Conservation (phyloP, 2,888 invertebrate species). For the Digitonthophagus gazella region DNA sequence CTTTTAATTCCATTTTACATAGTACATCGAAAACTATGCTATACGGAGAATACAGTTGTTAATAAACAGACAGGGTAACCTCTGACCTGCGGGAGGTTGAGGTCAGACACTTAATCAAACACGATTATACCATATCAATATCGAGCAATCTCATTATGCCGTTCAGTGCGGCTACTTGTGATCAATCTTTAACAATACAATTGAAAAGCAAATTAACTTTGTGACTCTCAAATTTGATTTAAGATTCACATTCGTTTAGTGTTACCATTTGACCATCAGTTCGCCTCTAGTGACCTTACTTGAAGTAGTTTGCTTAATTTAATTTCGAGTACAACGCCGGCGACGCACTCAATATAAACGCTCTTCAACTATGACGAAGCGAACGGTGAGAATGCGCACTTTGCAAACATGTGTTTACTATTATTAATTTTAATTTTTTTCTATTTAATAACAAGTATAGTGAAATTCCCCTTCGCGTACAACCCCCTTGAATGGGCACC, state of each 20-base stretch:
- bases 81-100: neutral
- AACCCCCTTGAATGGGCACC: too few relatives aligned
- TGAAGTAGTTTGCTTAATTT: neutral
- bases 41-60: neutral
- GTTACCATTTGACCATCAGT: neutral
- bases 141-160: neutral
- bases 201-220: neutral
- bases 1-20: neutral
- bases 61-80: neutral
- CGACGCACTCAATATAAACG: neutral
- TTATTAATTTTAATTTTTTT: too few relatives aligned
- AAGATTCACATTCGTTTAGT: neutral
- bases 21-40: neutral
- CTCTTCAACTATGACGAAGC: neutral
- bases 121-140: neutral
- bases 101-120: neutral
- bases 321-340: neutral
- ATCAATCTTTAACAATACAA: neutral
- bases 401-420: too few relatives aligned
- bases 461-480: too few relatives aligned
- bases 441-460: too few relatives aligned
- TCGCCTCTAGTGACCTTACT: neutral
- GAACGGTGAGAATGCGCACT: too few relatives aligned
- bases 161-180: neutral
- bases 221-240: neutral